phyloP scores from a whole-genome alignment of 2,113 vertebrate genomes.

The Coturnix japonica region DNA sequence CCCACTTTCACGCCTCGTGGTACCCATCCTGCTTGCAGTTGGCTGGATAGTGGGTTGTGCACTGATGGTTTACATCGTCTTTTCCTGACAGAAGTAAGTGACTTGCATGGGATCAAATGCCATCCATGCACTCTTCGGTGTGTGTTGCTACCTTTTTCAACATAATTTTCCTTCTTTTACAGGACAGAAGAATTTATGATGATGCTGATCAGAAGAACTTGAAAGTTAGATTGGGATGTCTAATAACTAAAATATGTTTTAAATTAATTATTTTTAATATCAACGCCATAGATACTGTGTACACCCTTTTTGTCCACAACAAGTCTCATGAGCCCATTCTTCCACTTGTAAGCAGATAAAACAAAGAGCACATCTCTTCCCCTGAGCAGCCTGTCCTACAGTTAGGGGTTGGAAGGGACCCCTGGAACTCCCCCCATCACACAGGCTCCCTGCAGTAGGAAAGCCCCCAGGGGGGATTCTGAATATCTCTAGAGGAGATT shows the following conservation, averaged over 20 bases:
- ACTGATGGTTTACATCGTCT: constrained; percentile 80
- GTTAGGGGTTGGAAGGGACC: background rate
- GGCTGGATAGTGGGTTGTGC: constrained; percentile 83
- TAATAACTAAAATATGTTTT: background rate
- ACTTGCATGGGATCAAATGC: background rate
- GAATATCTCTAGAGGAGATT: too few relatives aligned
- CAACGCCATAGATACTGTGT: background rate
- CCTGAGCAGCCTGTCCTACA: background rate
- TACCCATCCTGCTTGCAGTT: constrained; percentile 78
- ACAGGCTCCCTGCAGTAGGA: background rate
- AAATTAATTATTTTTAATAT: constrained; percentile 5
- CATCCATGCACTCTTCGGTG: background rate
- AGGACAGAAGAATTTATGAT: constrained; percentile 65
- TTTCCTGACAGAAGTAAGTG: constrained; percentile 74
- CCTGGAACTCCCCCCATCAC: background rate
- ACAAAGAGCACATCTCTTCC: background rate
- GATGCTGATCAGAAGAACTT: constrained; percentile 38
- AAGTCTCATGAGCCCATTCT: background rate
- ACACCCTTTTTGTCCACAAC: background rate
- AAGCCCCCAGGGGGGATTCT: too few relatives aligned
- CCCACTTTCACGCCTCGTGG: constrained; percentile 46
- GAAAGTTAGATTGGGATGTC: constrained; percentile 2
- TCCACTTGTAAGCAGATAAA: fast-evolving
- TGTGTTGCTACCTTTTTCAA: background rate
- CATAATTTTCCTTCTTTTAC: constrained; percentile 8